Percentiles rank a stretch among this genome's conserved stretches.
Conservation (phyloP, 1,140 invertebrate genomes). For the Cheumatopsyche charites region DNA sequence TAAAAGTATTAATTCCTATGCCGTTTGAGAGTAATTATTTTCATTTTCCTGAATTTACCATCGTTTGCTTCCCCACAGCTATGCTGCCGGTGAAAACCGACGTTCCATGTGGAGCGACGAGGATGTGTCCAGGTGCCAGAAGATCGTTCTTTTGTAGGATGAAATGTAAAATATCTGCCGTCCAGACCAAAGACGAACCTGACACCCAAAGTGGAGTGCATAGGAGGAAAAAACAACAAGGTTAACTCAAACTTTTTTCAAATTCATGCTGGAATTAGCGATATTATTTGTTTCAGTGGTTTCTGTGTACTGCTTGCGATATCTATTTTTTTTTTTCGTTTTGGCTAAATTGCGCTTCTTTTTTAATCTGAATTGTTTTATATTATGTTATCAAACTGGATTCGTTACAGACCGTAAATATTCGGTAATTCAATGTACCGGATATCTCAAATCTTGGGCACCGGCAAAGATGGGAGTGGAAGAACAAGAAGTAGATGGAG, state of each 20-base stretch:
- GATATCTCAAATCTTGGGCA: slow-evolving; percentile 92
- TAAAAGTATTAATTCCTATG: slow-evolving; percentile 88
- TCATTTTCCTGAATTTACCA: background rate
- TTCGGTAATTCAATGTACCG: slow-evolving; percentile 58
- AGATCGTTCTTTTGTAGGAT: slow-evolving; percentile 94
- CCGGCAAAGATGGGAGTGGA: slow-evolving; percentile 70
- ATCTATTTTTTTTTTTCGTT: no score
- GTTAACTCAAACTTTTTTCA: background rate
- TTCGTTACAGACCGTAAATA: slow-evolving; percentile 53
- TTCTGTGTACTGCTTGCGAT: no score
- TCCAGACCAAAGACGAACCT: slow-evolving; percentile 49
- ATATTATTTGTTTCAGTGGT: background rate
- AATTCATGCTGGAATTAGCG: no score
- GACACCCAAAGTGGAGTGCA: slow-evolving; percentile 69
- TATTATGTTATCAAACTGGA: no score
- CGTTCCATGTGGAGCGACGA: slow-evolving; percentile 73
- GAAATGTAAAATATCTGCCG: slow-evolving; percentile 76
- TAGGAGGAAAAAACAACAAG: slow-evolving; percentile 67
- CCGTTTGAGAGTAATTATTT: no score
- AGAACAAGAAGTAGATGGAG: slow-evolving; percentile 64
- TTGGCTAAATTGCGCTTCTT: background rate
- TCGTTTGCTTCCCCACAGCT: slow-evolving; percentile 66
- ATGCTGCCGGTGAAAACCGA: slow-evolving; percentile 92
- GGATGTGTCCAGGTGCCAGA: slow-evolving; percentile 84
- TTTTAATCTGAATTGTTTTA: background rate